Percentiles rank a stretch among this genome's conserved stretches.
These are phyloP conservation scores for Achlya flavicornis DNA, from an alignment of 2,888 invertebrate genomes.

Conservation along the genomic window DNA sequence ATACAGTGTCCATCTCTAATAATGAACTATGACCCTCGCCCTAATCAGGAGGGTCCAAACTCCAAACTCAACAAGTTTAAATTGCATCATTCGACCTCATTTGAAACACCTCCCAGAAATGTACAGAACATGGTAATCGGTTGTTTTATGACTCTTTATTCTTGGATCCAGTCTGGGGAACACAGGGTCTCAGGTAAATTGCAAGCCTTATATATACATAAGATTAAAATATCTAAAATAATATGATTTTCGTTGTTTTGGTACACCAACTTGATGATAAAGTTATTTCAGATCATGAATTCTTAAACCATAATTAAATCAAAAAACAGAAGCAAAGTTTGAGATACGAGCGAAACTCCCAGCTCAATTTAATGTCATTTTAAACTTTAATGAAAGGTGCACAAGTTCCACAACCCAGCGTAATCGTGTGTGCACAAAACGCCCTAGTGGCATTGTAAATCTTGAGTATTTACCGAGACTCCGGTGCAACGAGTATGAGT, in stretches of 20 bases:
- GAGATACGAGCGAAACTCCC: not conserved
- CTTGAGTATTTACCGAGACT: slow-evolving; percentile 7
- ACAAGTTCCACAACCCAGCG: not conserved
- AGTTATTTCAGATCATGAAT: not conserved
- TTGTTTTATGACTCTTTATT: slow-evolving; percentile 45
- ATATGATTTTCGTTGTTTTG: not conserved
- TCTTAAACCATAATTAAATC: not conserved
- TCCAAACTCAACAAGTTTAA: slow-evolving; percentile 48
- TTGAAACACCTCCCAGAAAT: slow-evolving; percentile 49
- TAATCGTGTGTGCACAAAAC: not conserved
- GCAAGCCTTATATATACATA: not conserved
- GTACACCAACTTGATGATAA: not conserved
- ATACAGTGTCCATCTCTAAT: slow-evolving; percentile 46
- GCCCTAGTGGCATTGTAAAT: slow-evolving; percentile 5
- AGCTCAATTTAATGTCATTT: not conserved
- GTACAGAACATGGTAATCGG: slow-evolving; percentile 65
- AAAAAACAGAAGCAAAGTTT: not conserved
- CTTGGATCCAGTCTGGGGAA: not conserved
- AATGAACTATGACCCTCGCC: slow-evolving; percentile 54
- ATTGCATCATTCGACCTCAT: slow-evolving; percentile 52
- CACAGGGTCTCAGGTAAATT: not conserved
- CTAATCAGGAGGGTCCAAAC: slow-evolving; percentile 32
- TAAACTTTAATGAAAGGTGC: slow-evolving; percentile 8
- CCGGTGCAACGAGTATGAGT: not conserved
- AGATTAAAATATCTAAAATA: not conserved